A percentile compares a stretch with the other conserved stretches of the same genome.
Conservation (phyloP, 2,888 invertebrate genomes). For the Cosmopolites sordidus region DNA sequence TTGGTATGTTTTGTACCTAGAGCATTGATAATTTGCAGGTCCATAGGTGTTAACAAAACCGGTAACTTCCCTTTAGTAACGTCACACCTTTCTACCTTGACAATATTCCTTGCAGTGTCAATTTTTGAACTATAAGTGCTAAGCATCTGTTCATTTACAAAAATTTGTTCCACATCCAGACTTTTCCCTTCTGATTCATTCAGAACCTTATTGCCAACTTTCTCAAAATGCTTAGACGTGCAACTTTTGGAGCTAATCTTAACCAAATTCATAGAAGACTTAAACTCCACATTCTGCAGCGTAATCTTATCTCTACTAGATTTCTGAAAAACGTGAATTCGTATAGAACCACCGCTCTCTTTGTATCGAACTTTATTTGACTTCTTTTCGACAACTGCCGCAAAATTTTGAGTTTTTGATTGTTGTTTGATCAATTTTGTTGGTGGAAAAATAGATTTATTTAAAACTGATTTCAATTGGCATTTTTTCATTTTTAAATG, state of each 20-base stretch:
- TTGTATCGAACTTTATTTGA: not conserved
- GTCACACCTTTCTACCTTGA: too few species aligned
- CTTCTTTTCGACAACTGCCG: not conserved
- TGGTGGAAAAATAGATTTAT: not conserved
- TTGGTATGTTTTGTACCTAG: slow-evolving; percentile 7
- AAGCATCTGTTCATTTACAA: slow-evolving; percentile 9
- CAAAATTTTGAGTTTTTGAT: not conserved
- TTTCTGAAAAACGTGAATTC: slow-evolving; percentile 29
- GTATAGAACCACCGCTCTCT: slow-evolving; percentile 17
- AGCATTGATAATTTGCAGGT: slow-evolving; percentile 17
- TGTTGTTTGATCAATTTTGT: not conserved
- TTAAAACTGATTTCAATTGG: slow-evolving; percentile 9
- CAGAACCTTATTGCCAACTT: not conserved
- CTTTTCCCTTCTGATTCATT: not conserved
- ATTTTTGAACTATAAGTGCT: slow-evolving; percentile 5
- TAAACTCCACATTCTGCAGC: slow-evolving; percentile 28
- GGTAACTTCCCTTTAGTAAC: not conserved
- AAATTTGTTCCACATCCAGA: slow-evolving; percentile 7
- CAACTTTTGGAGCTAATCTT: slow-evolving; percentile 23
- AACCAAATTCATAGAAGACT: slow-evolving; percentile 27
- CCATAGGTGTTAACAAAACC: slow-evolving; percentile 5
- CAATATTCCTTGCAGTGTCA: not conserved
- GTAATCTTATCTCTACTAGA: slow-evolving; percentile 23
- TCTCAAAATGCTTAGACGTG: slow-evolving; percentile 1
- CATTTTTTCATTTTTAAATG: slow-evolving; percentile 13